Evolutionary conservation across 2,888 invertebrate genomes (phyloP), one percentile per base, ranked within the genome.

Genomic region (Sabatieria punctata): DNA sequence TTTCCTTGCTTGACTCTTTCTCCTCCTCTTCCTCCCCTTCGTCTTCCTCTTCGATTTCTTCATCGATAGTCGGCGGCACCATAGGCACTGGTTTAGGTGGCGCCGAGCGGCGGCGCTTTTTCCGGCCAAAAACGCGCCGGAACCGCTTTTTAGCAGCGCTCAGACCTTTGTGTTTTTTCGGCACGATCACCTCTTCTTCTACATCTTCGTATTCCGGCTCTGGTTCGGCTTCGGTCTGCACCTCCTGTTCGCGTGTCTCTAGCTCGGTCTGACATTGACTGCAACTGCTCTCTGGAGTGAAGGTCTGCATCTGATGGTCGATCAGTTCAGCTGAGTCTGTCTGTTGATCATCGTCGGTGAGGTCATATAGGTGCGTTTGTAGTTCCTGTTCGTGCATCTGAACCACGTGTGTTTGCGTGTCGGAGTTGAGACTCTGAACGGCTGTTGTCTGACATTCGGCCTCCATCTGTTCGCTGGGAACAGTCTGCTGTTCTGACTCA

Each of bases 331-430:
- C n/a, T n/a, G n/a, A n/a, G n/a, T 47, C 45, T 3, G 43, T 39
- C 8, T 26, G 45, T 21, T 19, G 36, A 6, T 48, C 48, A 4
- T 3, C 11, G 18, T 48, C 48, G 13, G 6, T 6, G 15, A 40
- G 11, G 22, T 39, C 42, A 33, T 40, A 48, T 4, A 48, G 15
- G 27, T 48, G 46, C 13, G 48, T 48, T 24, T 48, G 48, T 8
- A 48, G 37, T 35, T 48, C 40, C n/a, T 45, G 39, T 35, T 48
- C 48, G 4, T 6, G 2, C 3, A 22, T n/a, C 8, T 21, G 6
- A 4, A 45, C 30, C 15, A 8, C 15, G 22, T 4, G 15, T 13
- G 48, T 48, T 33, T 48, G 48, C 13, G n/a, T 41, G 6, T 30
- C n/a, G 11, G 21, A 19, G 3, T 47, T 44, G 18, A 21, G 11